These are phyloP conservation scores for Bombus turneri DNA, from an alignment of 1,140 invertebrate genomes.

Conservation along the genomic window DNA sequence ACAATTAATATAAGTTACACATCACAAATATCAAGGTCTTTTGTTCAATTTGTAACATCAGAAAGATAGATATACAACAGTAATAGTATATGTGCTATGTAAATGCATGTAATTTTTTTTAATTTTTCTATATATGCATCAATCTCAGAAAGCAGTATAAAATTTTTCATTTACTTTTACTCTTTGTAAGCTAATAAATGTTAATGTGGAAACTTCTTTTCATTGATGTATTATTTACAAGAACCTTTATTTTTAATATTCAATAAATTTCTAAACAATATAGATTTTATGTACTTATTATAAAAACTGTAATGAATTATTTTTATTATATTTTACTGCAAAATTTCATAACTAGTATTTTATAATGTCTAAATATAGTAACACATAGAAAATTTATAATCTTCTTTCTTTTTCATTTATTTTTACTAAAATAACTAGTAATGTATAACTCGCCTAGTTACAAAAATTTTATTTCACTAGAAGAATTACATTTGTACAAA, in stretches of 20 bases:
- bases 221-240: neutral
- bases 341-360: neutral
- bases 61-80: neutral
- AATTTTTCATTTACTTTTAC: neutral
- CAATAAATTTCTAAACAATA: neutral
- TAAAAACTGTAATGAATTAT: neutral
- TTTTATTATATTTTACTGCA: neutral
- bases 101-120: neutral
- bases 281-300: neutral
- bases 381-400: neutral
- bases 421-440: neutral
- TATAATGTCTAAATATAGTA: neutral
- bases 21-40: neutral
- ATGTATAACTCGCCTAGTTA: neutral
- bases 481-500: neutral
- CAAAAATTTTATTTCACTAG: neutral
- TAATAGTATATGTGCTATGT: too few relatives aligned
- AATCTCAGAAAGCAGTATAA: neutral
- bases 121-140: neutral
- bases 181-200: neutral
- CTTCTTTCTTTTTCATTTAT: neutral
- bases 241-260: neutral
- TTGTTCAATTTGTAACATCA: neutral
- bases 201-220: neutral
- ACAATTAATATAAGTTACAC: neutral